Conservation (phyloP, 2,888 invertebrate genomes). For the Eremobia ochroleuca region DNA sequence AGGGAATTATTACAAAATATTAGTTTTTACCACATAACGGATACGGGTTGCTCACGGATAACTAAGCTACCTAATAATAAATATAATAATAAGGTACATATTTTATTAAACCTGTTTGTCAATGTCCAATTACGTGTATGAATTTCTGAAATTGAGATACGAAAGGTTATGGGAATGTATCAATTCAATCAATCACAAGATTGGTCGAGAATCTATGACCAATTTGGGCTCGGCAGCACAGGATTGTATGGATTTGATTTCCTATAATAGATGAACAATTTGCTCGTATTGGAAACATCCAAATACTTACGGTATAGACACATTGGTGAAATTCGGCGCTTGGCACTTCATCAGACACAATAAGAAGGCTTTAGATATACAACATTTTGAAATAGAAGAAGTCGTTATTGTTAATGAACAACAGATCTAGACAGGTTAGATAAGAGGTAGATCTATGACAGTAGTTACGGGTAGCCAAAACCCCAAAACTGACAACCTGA, state of each 20-base stretch:
- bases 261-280: background rate
- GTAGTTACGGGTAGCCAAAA: too few relatives aligned
- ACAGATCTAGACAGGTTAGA: background rate
- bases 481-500: background rate
- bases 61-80: too few relatives aligned
- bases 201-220: background rate
- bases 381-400: background rate
- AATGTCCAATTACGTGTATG: background rate
- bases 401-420: background rate
- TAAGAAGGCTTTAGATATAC: background rate
- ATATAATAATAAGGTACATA: too few relatives aligned
- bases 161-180: background rate
- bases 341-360: background rate
- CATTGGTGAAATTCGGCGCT: background rate
- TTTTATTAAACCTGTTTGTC: background rate
- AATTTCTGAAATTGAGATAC: background rate
- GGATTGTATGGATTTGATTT: slow-evolving; percentile 1
- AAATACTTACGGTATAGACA: background rate
- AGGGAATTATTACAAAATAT: slow-evolving; percentile 47
- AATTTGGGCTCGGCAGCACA: background rate
- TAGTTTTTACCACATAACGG: slow-evolving; percentile 24
- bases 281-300: background rate
- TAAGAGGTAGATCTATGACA: background rate
- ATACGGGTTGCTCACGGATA: background rate
- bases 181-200: background rate